These are phyloP conservation scores for Euplagia quadripunctaria DNA, from an alignment of 2,888 invertebrate species.

Conservation along the genomic window DNA sequence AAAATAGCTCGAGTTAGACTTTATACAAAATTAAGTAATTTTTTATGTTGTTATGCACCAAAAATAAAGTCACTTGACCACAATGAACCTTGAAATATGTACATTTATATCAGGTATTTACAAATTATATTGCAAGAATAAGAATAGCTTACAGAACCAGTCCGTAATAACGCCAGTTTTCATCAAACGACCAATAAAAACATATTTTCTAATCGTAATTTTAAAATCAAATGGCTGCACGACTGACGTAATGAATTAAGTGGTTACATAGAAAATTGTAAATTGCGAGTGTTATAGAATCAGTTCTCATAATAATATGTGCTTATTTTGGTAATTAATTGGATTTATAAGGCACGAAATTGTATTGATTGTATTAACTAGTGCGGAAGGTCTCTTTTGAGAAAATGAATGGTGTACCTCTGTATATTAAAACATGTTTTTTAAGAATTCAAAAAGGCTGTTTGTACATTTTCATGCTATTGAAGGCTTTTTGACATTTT, in stretches of 20 bases:
- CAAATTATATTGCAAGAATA: neutral
- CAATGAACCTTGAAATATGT: neutral
- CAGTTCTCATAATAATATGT: neutral
- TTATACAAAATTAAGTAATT: too few species aligned
- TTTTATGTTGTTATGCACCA: neutral
- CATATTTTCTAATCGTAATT: neutral
- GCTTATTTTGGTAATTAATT: neutral
- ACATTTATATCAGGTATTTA: neutral
- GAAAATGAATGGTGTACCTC: too few species aligned
- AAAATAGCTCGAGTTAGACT: too few species aligned
- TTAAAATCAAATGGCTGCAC: neutral
- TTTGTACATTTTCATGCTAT: too few species aligned
- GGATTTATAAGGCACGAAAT: too few species aligned
- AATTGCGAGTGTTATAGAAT: neutral
- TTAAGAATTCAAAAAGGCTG: too few species aligned
- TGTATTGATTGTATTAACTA: too few species aligned
- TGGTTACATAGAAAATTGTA: neutral
- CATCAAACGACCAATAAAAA: neutral
- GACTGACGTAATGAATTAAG: neutral
- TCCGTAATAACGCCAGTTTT: neutral
- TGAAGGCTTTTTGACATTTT: too few species aligned
- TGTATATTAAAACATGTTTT: too few species aligned
- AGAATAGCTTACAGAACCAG: neutral
- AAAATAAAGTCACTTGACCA: conserved; percentile 3
- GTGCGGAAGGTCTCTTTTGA: too few species aligned